A percentile compares a stretch with the other conserved stretches of the same genome.
Evolutionary conservation across 2,113 vertebrate species (phyloP).

Genomic region (Polypterus senegalus): DNA sequence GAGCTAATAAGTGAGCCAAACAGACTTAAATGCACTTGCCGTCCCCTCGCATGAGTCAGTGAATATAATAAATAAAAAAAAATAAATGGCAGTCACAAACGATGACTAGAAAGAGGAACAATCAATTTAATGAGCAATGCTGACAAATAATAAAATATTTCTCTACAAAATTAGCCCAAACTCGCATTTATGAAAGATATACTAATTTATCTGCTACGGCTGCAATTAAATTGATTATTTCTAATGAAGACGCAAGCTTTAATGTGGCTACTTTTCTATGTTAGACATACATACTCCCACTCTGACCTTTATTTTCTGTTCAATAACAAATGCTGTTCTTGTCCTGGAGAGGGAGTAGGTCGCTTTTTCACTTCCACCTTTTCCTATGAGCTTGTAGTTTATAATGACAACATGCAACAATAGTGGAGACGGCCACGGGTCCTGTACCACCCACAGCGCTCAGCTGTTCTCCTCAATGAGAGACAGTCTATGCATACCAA

Average conservation of each 20-base stretch:
- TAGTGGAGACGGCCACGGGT: not conserved
- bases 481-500: not conserved
- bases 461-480: not conserved
- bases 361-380: not conserved
- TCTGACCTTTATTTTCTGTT: not conserved
- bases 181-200: too few relatives aligned
- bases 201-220: too few relatives aligned
- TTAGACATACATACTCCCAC: not conserved
- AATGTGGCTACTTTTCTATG: not conserved
- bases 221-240: too few relatives aligned
- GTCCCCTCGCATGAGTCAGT: too few relatives aligned
- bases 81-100: too few relatives aligned
- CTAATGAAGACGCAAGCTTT: too few relatives aligned
- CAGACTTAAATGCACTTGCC: too few relatives aligned
- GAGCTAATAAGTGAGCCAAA: too few relatives aligned
- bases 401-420: not conserved
- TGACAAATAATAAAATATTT: constrained; percentile 1
- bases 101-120: too few relatives aligned
- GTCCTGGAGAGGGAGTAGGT: not conserved
- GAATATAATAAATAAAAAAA: too few relatives aligned
- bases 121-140: too few relatives aligned
- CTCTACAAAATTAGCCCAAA: not conserved
- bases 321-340: not conserved
- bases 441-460: not conserved
- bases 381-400: not conserved